Base-by-base conservation (phyloP, 2,888 invertebrate genomes). In the Ophioninae sp. region DNA sequence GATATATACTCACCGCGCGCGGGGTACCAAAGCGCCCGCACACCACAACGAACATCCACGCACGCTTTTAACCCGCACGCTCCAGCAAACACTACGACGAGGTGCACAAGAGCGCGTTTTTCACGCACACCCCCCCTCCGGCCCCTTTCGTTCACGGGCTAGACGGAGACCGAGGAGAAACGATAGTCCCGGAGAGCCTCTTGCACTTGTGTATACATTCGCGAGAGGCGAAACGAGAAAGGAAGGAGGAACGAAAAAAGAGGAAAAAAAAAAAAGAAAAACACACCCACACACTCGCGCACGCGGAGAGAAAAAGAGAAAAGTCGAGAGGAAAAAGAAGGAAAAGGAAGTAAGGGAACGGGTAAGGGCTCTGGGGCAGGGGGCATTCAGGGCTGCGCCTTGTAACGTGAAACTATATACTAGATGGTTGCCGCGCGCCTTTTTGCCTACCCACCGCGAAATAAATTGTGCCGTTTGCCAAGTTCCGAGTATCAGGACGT, bases 11-110 rank as follows among this genome's bases (percentile, higher is more conserved):
- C 79, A n/a, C n/a, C n/a, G n/a, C n/a, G 44, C 41, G 41, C 41
- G 41, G 13, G 80, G 72, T 83, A 81, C 83, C 81, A 81, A 75
- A 83, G 75, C 75, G 87, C 89, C n/a, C n/a, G n/a, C n/a, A 83
- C 85, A 72, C 79, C 78, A 75, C 84, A 81, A 73, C 86, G 86
- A 87, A 87, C 87, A 88, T 78, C 86, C n/a, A 82, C 84, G 83
- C 84, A 81, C 82, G 84, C 87, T 86, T 87, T 83, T 86, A 85
- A 69, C 82, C 76, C 72, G 56, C 77, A 56, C 75, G 72, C 82
- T 79, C 77, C 23, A 70, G 23, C 78, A 57, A 76, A 50, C 59
- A 68, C 73, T 39, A 72, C 6, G 57, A 37, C 82, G 7, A n/a
- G 6, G n/a, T 39, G 20, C 44, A 23, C 21, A 13, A 21, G 2